Conservation (phyloP, 2,888 invertebrate species). For the Melieria crassipennis region DNA sequence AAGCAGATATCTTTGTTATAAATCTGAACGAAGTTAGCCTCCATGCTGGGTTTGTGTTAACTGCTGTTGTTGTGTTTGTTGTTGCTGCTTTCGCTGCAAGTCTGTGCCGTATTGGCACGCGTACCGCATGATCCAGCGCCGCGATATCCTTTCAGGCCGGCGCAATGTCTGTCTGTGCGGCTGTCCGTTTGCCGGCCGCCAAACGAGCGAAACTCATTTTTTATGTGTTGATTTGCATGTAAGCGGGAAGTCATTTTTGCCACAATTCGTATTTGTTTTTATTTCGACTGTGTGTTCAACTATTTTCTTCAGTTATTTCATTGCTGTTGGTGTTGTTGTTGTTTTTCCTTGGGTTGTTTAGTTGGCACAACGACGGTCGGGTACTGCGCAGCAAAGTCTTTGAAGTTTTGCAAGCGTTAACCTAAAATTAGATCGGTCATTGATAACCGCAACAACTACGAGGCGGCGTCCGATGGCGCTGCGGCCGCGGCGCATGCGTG, state of each 20-base stretch:
- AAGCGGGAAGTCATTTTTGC: constrained; percentile 33
- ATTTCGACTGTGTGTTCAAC: not conserved
- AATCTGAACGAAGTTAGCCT: constrained; percentile 47
- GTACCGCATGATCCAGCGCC: constrained; percentile 40
- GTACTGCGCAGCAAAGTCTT: constrained; percentile 17
- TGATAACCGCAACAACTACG: constrained; percentile 24
- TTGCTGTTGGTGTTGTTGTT: not conserved
- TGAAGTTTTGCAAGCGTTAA: constrained; percentile 34
- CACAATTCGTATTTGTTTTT: constrained; percentile 14
- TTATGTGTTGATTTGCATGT: constrained; percentile 33
- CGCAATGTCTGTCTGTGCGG: constrained; percentile 2
- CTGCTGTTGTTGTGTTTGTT: not conserved
- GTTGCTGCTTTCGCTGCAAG: not conserved
- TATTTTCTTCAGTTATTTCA: not conserved
- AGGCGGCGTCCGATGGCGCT: not conserved
- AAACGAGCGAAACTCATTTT: constrained; percentile 6
- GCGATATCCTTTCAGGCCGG: constrained; percentile 42
- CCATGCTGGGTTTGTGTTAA: not conserved
- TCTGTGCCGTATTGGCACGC: constrained; percentile 40
- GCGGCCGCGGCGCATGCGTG: not conserved
- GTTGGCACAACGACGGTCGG: not conserved
- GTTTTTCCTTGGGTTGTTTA: not conserved
- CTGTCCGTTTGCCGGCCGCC: not conserved
- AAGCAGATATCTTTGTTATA: constrained; percentile 59
- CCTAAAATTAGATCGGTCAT: constrained; percentile 40